Evolutionary conservation across 2,888 invertebrate species (phyloP), one percentile per base, ranked within the genome.

Genomic region (Lithophane semibrunnea): DNA sequence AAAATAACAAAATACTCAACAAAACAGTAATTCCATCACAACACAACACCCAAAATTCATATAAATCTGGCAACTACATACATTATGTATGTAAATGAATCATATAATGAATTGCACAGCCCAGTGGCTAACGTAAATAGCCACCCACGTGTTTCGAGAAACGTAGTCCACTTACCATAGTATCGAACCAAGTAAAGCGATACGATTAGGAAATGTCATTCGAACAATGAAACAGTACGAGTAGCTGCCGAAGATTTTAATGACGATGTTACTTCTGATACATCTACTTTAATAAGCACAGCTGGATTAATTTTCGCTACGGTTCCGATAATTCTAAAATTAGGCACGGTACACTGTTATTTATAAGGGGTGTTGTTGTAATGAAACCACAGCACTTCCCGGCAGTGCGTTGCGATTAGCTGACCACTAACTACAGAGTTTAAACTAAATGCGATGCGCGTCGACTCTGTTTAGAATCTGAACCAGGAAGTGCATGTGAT

Each of bases 181-280:
- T 90, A 91, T 88, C 85, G 79, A 86, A 86, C 79, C 86, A 86
- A 88, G 89, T 87, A 90, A 92, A 92, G 87, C 87, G 90, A 92
- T 91, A 91, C 91, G 83, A 88, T 92, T 90, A 88, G 90, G 88
- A 92, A 94, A 92, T 92, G 91, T 92, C 93, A 94, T 94, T 92
- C 88, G 87, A 88, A 90, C 88, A 90, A 89, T 86, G 79, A 77
- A 84, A 88, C 89, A 83, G 80, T n/a, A n/a, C n/a, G n/a, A n/a
- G n/a, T 86, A 88, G 88, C 37, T 44, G 12, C 21, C 47, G 85
- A 80, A 88, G 80, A 79, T 90, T 92, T 91, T 87, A 88, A 88
- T 86, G 88, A 89, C 87, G 88, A 52, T 74, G 82, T 44, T 73
- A 86, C 87, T 73, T 56, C 71, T 24, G 37, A 70, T 74, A 74